Percentiles rank a stretch among this genome's conserved stretches.
phyloP scores from a whole-genome alignment of 1,140 invertebrate species.

The Drosophila watanabei region DNA sequence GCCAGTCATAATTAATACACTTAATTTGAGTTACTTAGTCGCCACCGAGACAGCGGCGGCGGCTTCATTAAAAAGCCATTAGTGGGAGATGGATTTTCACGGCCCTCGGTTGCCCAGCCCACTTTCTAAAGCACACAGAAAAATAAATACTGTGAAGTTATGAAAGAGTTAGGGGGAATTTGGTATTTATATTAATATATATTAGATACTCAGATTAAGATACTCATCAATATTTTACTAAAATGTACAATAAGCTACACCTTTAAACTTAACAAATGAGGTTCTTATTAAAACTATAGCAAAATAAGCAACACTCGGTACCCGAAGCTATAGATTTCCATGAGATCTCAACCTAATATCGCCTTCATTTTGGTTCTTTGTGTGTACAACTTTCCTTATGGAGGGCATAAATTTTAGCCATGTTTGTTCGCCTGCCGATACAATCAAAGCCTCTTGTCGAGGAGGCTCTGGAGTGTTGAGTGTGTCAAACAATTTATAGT shows the following conservation, averaged over 20 bases:
- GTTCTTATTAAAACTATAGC: background rate
- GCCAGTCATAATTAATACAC: constrained; percentile 80
- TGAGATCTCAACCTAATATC: background rate
- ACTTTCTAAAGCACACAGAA: constrained; percentile 32
- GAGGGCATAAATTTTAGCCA: constrained; percentile 51
- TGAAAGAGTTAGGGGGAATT: too few species aligned
- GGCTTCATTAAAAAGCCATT: constrained; percentile 79
- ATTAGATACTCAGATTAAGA: too few species aligned
- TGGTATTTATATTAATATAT: too few species aligned
- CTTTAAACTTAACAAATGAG: too few species aligned
- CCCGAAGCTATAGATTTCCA: too few species aligned
- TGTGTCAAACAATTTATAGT: constrained; percentile 49
- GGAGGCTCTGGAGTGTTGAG: constrained; percentile 27
- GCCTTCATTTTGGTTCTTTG: constrained; percentile 3
- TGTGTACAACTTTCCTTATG: constrained; percentile 45
- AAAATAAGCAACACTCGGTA: background rate
- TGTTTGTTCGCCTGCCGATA: constrained; percentile 45
- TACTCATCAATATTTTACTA: too few species aligned
- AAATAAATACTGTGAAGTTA: background rate
- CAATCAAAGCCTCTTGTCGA: constrained; percentile 39
- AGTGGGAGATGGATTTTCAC: constrained; percentile 45
- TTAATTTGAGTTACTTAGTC: constrained; percentile 75
- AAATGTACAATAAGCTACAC: too few species aligned
- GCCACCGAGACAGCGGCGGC: constrained; percentile 16
- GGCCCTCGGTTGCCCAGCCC: background rate